Base-by-base conservation (phyloP, 2,888 invertebrate species). In the Lathronympha strigana region DNA sequence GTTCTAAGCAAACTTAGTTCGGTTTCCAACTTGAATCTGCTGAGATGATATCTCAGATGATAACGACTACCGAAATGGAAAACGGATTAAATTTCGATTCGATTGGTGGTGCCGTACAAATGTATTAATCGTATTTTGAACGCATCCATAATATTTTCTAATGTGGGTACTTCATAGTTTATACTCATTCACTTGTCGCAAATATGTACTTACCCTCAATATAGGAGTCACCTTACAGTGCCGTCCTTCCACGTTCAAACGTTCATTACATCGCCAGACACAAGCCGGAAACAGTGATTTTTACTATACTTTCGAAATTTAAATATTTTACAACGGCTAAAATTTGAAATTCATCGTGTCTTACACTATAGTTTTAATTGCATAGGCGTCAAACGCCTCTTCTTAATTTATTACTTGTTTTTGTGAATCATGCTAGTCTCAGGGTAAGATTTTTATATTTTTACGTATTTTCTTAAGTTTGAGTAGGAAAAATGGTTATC, bases 191-290 rank as follows among this genome's bases (percentile, higher is more conserved):
- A 57, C 11, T 38, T 21, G 43, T 9, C 13, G 19, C 21, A 8
- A 28, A 50, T 50, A 50, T 69, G 43, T 6, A 51, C 50, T 23
- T 78, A 83, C 85, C 84, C 75, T n/a, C 75, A 71, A 69, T 68
- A 64, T 53, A 40, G 19, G 64, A 4, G 0, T 28, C 64, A 33
- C 55, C 63, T 6, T 17, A 43, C 53, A 47, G 23, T 13, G 47
- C 9, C 66, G 66, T 54, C 68, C 69, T 72, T 74, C 28, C 25
- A 64, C 72, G 77, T 81, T 72, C 67, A 75, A 81, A 73, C 75
- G 71, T 67, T 76, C 90, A 90, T 89, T 90, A 78, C 83, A 82
- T 74, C 76, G 70, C 67, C 77, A 77, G 84, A 73, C 84, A 83
- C 85, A 80, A 81, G 79, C 81, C 71, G 63, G 76, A 75, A 79